These are phyloP conservation scores for Oasisia sp. DNA, from an alignment of 2,888 invertebrate genomes.

Conservation along the genomic window DNA sequence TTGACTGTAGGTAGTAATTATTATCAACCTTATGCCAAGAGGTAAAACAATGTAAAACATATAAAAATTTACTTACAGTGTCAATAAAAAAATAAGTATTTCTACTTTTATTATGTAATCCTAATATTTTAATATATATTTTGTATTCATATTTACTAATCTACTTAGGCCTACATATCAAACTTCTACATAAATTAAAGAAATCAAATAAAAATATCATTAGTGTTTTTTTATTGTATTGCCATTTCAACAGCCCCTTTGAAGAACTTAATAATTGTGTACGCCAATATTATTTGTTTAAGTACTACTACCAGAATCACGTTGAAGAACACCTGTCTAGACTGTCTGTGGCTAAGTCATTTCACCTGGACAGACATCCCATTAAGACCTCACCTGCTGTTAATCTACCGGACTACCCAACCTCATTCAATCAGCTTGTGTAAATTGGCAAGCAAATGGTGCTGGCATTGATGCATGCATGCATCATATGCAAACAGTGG, in stretches of 20 bases:
- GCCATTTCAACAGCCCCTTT: background rate
- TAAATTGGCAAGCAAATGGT: background rate
- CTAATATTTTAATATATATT: no score
- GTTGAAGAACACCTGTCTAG: background rate
- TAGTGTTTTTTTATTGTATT: background rate
- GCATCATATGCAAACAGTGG: background rate
- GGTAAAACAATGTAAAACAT: no score
- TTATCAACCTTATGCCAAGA: no score
- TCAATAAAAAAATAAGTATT: no score
- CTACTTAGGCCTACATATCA: no score
- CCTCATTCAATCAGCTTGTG: background rate
- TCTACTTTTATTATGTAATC: no score
- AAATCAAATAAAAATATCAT: background rate
- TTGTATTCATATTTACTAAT: no score
- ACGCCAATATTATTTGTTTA: background rate
- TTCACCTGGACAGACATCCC: background rate
- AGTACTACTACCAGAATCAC: background rate
- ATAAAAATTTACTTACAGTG: no score
- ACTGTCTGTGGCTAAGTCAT: background rate
- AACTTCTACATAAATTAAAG: no score
- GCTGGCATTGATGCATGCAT: background rate
- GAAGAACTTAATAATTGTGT: background rate
- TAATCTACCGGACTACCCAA: background rate
- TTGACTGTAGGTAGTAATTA: no score
- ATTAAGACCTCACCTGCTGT: conserved; percentile 12